Evolutionary conservation across 2,888 invertebrate genomes (phyloP).

Genomic region (Theodoxus fluviatilis): DNA sequence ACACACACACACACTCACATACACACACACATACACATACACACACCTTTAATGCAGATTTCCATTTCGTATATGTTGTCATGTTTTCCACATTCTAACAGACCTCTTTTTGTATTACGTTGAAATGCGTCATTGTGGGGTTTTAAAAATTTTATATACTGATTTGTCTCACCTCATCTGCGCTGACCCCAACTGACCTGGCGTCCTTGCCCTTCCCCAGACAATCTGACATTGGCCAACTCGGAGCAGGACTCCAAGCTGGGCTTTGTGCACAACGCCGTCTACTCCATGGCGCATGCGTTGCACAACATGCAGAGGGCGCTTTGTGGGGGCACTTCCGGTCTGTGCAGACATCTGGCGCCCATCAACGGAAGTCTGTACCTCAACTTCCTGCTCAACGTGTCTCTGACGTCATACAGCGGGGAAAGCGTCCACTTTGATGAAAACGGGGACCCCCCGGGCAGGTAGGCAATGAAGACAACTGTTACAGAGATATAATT

Average conservation of each 20-base stretch:
- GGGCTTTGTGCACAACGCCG: constrained; percentile 80
- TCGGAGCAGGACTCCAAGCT: constrained; percentile 77
- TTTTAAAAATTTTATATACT: no score
- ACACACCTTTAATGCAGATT: no score
- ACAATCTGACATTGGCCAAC: constrained; percentile 69
- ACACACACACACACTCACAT: no score
- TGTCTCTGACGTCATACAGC: constrained; percentile 73
- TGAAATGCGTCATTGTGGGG: no score
- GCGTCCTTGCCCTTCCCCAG: no score
- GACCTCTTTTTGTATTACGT: no score
- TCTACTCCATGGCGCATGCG: constrained; percentile 78
- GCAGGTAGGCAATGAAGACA: constrained; percentile 69
- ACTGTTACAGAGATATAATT: neutral
- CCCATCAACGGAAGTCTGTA: constrained; percentile 77
- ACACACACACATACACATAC: no score
- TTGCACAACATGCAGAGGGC: constrained; percentile 76
- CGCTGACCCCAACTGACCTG: no score
- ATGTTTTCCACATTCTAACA: no score
- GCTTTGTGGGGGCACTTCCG: constrained; percentile 68
- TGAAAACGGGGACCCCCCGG: constrained; percentile 79
- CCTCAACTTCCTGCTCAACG: constrained; percentile 75
- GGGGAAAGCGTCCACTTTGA: constrained; percentile 76
- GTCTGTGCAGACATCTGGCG: constrained; percentile 74
- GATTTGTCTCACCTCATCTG: no score
- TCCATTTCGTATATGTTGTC: no score